A percentile compares a stretch with the other conserved stretches of the same genome.
These are phyloP conservation scores for Rhabdomys dilectus DNA, from an alignment of 2,113 vertebrate genomes.

Conservation along the genomic window DNA sequence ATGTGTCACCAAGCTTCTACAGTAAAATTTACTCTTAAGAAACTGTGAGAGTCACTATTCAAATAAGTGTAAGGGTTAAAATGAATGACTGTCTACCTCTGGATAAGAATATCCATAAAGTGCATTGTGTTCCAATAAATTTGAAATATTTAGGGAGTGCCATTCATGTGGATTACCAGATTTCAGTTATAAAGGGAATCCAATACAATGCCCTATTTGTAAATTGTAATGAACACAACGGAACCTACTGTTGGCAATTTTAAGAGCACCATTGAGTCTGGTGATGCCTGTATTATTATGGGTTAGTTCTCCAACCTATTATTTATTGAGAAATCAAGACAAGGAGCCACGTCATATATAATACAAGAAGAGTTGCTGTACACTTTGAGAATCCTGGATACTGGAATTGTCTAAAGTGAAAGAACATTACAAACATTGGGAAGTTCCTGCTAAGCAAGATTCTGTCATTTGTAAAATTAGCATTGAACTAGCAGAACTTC, in stretches of 20 bases:
- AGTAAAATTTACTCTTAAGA: constrained; percentile 80
- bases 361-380: background rate
- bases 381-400: constrained; percentile 10
- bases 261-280: background rate
- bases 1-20: constrained; percentile 75
- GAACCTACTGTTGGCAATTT: constrained; percentile 30
- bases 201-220: background rate
- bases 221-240: background rate
- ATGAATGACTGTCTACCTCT: background rate
- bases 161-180: background rate
- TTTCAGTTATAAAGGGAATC: background rate
- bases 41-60: constrained; percentile 57
- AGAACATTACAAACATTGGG: background rate
- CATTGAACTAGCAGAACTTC: background rate
- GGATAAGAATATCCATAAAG: background rate
- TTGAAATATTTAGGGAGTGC: constrained; percentile 24
- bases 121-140: background rate
- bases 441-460: background rate
- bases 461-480: constrained; percentile 54
- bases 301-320: background rate
- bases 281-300: background rate
- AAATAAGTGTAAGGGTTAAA: constrained; percentile 55
- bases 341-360: no score
- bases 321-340: background rate
- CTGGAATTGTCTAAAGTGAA: background rate